A percentile compares a stretch with the other conserved stretches of the same genome.
Conservation (phyloP, 1,140 invertebrate species). For the Drosophila ercepeae region DNA sequence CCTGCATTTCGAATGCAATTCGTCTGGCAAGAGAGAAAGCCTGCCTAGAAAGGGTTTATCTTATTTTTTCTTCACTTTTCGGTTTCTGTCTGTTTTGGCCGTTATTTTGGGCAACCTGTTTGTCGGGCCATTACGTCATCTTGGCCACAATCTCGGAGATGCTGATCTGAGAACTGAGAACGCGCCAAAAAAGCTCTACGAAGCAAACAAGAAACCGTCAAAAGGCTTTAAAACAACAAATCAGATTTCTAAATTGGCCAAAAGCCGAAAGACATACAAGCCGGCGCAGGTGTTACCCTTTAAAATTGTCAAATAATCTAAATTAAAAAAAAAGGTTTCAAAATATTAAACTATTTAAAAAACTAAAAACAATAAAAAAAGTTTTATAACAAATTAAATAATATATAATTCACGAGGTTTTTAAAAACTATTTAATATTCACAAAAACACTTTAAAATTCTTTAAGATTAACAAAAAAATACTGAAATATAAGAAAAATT, state of each 20-base stretch:
- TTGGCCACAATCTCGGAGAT: slow-evolving; percentile 8
- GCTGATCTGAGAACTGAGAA: slow-evolving; percentile 24
- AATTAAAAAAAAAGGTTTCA: not conserved
- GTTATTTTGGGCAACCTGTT: slow-evolving; percentile 60
- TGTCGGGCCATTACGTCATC: slow-evolving; percentile 49
- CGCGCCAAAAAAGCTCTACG: slow-evolving; percentile 24
- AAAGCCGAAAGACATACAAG: not conserved
- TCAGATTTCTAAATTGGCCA: slow-evolving; percentile 23
- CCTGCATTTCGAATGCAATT: slow-evolving; percentile 30
- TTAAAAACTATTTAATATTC: too few relatives aligned
- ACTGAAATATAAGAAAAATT: not conserved
- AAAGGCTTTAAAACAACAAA: slow-evolving; percentile 35
- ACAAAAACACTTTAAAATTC: too few relatives aligned
- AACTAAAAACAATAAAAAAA: too few relatives aligned
- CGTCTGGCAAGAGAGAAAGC: not conserved
- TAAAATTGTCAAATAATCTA: too few relatives aligned
- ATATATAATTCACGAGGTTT: too few relatives aligned
- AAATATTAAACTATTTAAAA: too few relatives aligned
- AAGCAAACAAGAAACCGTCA: slow-evolving; percentile 27
- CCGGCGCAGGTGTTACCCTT: not conserved
- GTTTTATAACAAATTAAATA: too few relatives aligned
- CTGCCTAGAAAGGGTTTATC: slow-evolving; percentile 10
- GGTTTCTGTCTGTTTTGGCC: slow-evolving; percentile 1
- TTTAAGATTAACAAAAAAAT: not conserved
- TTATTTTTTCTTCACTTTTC: slow-evolving; percentile 28